Conservation (phyloP, 2,797 vertebrate genomes). For the Sebastes itinus region DNA sequence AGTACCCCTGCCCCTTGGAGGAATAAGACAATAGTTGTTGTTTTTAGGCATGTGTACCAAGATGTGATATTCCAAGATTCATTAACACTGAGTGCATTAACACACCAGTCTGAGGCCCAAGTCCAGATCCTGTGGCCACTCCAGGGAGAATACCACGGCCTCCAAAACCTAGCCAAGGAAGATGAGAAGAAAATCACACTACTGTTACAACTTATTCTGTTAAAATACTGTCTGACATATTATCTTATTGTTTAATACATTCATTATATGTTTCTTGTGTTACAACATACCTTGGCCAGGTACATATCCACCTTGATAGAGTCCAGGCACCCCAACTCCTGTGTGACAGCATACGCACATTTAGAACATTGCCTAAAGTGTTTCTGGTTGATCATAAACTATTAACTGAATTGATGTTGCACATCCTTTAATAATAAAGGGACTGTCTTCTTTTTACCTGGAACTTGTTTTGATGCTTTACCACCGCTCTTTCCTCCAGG, state of each 20-base stretch:
- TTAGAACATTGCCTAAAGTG: not conserved
- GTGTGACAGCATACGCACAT: constrained; percentile 19
- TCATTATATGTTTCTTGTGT: not conserved
- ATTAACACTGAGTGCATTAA: not conserved
- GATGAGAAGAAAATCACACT: not conserved
- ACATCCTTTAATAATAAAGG: not conserved
- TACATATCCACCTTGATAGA: constrained; percentile 90
- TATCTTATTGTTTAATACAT: not conserved
- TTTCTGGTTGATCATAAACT: not conserved
- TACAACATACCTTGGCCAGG: constrained; percentile 87
- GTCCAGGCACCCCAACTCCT: constrained; percentile 93
- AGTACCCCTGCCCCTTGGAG: constrained; percentile 68
- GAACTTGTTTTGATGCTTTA: constrained; percentile 78
- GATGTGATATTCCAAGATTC: not conserved
- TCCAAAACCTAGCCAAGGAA: constrained; percentile 74
- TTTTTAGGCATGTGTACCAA: not conserved
- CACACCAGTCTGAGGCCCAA: constrained; percentile 91
- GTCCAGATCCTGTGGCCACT: constrained; percentile 89
- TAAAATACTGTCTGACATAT: not conserved
- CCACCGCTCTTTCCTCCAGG: constrained; percentile 59
- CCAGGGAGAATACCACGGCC: constrained; percentile 91
- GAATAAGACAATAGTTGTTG: not conserved
- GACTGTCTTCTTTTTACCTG: constrained; percentile 64
- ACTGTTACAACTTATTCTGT: not conserved
- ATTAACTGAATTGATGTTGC: not conserved